A percentile compares a stretch with the other conserved stretches of the same genome.
Evolutionary conservation across 53 echinoderm and acorn worm genomes (phyloP).

Genomic region (Apostichopus leukothele): DNA sequence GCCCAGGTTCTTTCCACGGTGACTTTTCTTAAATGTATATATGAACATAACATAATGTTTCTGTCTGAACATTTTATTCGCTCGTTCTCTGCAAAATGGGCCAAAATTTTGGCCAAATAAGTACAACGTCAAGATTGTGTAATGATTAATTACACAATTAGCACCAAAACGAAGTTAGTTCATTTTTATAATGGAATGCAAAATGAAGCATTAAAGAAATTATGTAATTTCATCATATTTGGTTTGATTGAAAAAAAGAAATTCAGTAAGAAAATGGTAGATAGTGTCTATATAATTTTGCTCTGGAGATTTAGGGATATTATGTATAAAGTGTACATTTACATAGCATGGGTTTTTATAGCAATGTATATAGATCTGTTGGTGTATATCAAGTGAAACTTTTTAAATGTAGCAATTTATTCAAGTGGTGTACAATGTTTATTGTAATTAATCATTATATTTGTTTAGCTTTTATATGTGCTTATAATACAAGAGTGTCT

Average conservation of each 20-base stretch:
- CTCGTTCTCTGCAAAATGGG: too few relatives aligned
- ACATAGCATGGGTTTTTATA: slow-evolving; percentile 40
- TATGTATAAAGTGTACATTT: slow-evolving; percentile 42
- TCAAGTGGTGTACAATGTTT: not conserved
- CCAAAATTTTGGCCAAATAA: too few relatives aligned
- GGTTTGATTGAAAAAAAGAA: not conserved
- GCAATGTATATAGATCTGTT: slow-evolving; percentile 15
- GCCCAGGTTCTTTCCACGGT: too few relatives aligned
- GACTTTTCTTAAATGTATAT: too few relatives aligned
- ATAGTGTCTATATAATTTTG: slow-evolving; percentile 3
- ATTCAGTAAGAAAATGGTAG: not conserved
- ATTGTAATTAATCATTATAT: not conserved
- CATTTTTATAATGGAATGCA: too few relatives aligned
- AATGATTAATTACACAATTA: too few relatives aligned
- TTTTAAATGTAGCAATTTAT: slow-evolving; percentile 2
- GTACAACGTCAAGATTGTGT: too few relatives aligned
- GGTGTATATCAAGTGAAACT: not conserved
- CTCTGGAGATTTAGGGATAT: not conserved
- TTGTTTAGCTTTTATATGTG: too few relatives aligned
- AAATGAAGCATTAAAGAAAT: not conserved
- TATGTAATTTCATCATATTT: not conserved
- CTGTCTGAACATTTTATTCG: too few relatives aligned
- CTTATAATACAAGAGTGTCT: too few relatives aligned
- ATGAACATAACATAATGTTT: too few relatives aligned
- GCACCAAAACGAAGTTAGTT: too few relatives aligned